Evolutionary conservation across 2,797 vertebrate species (phyloP).

Genomic region (Gorsachius magnificus): DNA sequence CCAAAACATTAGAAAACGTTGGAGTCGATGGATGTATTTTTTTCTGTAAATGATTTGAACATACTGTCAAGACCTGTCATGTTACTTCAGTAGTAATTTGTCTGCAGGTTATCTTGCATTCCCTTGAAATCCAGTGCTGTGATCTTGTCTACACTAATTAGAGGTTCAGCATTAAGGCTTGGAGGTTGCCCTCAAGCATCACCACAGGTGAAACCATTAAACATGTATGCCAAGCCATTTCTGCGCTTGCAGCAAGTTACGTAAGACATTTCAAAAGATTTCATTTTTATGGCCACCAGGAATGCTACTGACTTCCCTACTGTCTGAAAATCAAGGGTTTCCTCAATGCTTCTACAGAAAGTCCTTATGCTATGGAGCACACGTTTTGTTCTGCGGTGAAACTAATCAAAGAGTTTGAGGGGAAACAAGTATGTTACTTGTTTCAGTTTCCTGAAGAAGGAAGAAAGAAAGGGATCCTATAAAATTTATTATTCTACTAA

Average conservation of each 20-base stretch:
- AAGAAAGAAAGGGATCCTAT: neutral
- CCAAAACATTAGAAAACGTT: neutral
- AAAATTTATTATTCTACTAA: neutral
- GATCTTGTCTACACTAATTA: slow-evolving; percentile 58
- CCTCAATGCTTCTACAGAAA: neutral
- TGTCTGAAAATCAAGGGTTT: neutral
- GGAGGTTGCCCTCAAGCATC: slow-evolving; percentile 36
- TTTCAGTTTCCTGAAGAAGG: neutral
- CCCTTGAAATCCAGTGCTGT: slow-evolving; percentile 24
- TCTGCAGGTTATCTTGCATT: slow-evolving; percentile 46
- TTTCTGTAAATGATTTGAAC: slow-evolving; percentile 1
- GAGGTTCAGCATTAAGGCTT: slow-evolving; percentile 31
- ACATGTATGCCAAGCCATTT: slow-evolving; percentile 1
- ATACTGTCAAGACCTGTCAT: slow-evolving; percentile 28
- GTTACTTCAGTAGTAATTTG: slow-evolving; percentile 33
- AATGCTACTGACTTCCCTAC: neutral
- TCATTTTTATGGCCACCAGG: neutral
- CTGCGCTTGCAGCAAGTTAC: neutral
- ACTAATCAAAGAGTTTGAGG: neutral
- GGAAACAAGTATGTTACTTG: neutral
- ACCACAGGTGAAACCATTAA: slow-evolving; percentile 35
- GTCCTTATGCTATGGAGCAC: neutral
- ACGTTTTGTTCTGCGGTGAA: neutral
- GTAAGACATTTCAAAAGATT: neutral
- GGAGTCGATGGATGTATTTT: neutral